These are phyloP conservation scores for Oreonectes daqikongensis DNA, from an alignment of 2,797 vertebrate genomes.

Conservation along the genomic window DNA sequence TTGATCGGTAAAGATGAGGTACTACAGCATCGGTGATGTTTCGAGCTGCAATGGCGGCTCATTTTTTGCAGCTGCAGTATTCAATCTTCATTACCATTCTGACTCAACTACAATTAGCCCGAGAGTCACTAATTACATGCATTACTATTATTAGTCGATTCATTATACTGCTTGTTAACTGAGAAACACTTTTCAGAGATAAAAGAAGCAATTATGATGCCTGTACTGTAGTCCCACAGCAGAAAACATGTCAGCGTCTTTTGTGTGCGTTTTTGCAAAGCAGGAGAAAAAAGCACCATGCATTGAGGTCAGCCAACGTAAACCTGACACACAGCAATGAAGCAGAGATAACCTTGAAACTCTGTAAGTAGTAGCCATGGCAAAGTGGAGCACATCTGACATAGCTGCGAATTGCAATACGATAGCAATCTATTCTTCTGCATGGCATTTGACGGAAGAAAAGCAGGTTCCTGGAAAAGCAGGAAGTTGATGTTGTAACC, in stretches of 20 bases:
- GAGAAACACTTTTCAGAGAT: slow-evolving; percentile 36
- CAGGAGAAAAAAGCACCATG: not conserved
- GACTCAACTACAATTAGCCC: slow-evolving; percentile 48
- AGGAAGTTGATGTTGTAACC: not conserved
- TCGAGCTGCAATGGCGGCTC: not conserved
- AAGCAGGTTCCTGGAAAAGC: no score
- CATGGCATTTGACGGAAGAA: not conserved
- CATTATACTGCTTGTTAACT: slow-evolving; percentile 45
- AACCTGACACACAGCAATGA: not conserved
- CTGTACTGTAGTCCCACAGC: slow-evolving; percentile 30
- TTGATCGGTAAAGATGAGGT: slow-evolving; percentile 17
- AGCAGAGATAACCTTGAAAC: slow-evolving; percentile 6
- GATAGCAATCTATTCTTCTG: not conserved
- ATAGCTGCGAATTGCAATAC: not conserved
- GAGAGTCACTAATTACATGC: slow-evolving; percentile 60
- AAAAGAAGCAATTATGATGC: slow-evolving; percentile 40
- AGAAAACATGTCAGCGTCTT: slow-evolving; percentile 54
- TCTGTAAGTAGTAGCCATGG: not conserved
- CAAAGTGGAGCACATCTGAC: not conserved
- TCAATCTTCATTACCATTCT: slow-evolving; percentile 56
- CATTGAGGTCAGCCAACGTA: not conserved
- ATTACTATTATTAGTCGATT: slow-evolving; percentile 41
- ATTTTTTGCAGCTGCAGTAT: slow-evolving; percentile 26
- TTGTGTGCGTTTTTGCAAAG: slow-evolving; percentile 37
- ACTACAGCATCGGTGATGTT: not conserved